Base-by-base conservation (phyloP, 1,140 invertebrate genomes). In the Apis dorsata region DNA sequence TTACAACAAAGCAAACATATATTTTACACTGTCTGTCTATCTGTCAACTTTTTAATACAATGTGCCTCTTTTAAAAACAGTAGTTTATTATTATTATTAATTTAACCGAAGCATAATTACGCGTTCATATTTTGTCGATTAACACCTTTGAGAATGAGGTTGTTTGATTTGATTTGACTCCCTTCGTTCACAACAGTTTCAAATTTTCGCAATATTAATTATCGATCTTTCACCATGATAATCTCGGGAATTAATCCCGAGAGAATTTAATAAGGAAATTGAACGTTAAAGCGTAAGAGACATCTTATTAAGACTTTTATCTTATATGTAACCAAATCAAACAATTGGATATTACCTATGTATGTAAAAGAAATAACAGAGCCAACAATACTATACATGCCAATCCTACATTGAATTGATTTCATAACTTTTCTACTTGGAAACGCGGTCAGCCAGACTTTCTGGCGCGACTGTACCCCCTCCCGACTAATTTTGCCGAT, bases 401-500 rank as follows among this genome's bases (percentile, higher is more conserved):
- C 68, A 63, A 84, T 85, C 65, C 75, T 81, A 76, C 74, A 70
- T 86, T 78, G 79, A 89, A 91, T 91, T 90, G 90, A 92, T 92
- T 93, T 93, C 92, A 91, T 92, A 92, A 92, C 91, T 92, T 92
- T 89, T 90, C 75, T 90, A 74, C 85, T 87, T 81, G 77, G 84
- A 91, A 93, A 91, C 89, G 90, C 91, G 91, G 92, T 92, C 92
- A 92, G 75, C 72, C 72, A 77, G 74, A 92, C 85, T 92, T 91
- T 90, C 85, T 70, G 79, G 0, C 66, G 34, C 44, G 89, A 90
- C 89, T 92, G 89, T 93, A 91, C 79, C 76, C 83, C 79, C 87
- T 82, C 76, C 77, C 85, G 83, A 91, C 89, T 93, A 91, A 93
- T 93, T 92, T 92, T 91, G 87, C 87, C 89, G 91, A 92, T 93